These are phyloP conservation scores for Xestia ashworthii DNA, from an alignment of 2,888 invertebrate species.

Conservation along the genomic window DNA sequence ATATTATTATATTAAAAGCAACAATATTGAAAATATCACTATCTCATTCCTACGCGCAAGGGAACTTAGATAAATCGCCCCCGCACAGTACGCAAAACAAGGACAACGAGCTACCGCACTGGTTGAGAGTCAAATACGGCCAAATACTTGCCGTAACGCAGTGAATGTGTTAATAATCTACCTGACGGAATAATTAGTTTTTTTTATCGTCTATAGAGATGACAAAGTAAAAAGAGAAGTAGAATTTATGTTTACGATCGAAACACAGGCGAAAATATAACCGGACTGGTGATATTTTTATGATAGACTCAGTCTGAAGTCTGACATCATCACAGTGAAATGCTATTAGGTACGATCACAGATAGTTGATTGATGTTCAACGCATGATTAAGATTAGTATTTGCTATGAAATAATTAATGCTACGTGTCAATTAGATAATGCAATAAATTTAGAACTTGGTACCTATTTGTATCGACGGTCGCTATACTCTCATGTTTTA, in stretches of 20 bases:
- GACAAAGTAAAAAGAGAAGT: neutral
- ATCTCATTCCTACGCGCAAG: too few relatives aligned
- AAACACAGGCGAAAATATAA: neutral
- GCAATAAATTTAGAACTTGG: neutral
- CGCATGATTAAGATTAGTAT: neutral
- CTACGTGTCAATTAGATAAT: constrained; percentile 3
- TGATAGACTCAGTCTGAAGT: neutral
- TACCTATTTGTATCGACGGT: neutral
- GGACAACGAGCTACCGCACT: too few relatives aligned
- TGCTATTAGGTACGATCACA: neutral
- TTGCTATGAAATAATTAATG: constrained; percentile 4
- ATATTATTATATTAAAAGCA: too few relatives aligned
- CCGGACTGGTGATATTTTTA: neutral
- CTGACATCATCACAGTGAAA: neutral
- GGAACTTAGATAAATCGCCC: too few relatives aligned
- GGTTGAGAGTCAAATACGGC: too few relatives aligned
- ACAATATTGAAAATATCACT: too few relatives aligned
- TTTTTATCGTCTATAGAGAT: too few relatives aligned
- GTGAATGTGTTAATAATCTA: too few relatives aligned
- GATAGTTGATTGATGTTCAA: constrained; percentile 9
- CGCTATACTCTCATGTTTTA: neutral
- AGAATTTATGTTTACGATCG: neutral
- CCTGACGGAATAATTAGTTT: too few relatives aligned
- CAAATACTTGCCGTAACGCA: too few relatives aligned
- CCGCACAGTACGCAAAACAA: too few relatives aligned